Percentiles rank a stretch among this genome's conserved stretches.
phyloP scores from a whole-genome alignment of 2,888 invertebrate genomes.

The Seira musarum region DNA sequence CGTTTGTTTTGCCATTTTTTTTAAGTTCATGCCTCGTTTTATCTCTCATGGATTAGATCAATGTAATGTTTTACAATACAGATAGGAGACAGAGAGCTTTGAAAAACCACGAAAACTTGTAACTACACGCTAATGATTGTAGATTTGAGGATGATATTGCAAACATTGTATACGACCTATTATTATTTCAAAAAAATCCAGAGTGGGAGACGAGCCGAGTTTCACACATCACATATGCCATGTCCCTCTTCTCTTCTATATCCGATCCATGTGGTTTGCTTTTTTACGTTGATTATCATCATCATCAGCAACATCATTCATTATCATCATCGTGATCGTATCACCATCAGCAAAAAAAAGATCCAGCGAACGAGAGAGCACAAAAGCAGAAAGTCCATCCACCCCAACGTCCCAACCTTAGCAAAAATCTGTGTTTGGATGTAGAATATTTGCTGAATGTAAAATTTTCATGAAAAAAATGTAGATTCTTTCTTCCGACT shows the following conservation, averaged over 20 bases:
- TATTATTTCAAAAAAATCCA: neutral
- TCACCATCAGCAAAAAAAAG: neutral
- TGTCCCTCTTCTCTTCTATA: no score
- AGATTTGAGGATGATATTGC: neutral
- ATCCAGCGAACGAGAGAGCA: neutral
- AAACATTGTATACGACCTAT: neutral
- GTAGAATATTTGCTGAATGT: neutral
- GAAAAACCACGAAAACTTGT: no score
- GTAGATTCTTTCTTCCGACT: neutral
- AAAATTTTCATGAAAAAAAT: neutral
- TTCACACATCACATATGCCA: no score
- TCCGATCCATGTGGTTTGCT: neutral
- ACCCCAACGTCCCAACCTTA: no score
- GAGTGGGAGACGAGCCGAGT: no score
- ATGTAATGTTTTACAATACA: neutral
- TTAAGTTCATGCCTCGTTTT: neutral
- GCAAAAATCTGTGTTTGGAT: neutral
- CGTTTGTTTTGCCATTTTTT: no score
- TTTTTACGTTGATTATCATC: neutral
- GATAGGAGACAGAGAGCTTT: no score
- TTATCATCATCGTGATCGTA: neutral
- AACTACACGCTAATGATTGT: neutral
- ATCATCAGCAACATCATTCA: no score
- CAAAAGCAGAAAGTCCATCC: neutral
- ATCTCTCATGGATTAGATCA: neutral